Evolutionary conservation across 2,797 vertebrate species (phyloP).

Genomic region (Bovichtus diacanthus): DNA sequence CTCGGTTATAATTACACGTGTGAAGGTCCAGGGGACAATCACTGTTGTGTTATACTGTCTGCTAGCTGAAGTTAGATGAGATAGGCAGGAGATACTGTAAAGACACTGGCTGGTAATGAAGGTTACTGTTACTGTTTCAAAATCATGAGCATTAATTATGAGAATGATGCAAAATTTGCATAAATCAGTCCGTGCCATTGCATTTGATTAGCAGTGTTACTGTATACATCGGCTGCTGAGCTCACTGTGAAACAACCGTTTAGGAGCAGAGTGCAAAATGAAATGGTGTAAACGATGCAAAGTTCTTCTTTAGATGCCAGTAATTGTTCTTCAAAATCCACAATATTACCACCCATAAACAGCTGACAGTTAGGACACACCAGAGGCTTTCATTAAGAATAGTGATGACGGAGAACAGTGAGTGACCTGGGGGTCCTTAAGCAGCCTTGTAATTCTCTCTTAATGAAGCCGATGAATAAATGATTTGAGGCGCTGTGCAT

Average conservation of each 20-base stretch:
- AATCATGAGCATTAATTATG: slow-evolving; percentile 47
- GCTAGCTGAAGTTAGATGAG: slow-evolving; percentile 61
- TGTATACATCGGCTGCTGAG: slow-evolving; percentile 6
- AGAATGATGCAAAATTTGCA: slow-evolving; percentile 37
- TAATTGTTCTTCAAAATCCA: slow-evolving; percentile 61
- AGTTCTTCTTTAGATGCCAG: slow-evolving; percentile 40
- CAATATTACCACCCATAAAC: slow-evolving; percentile 54
- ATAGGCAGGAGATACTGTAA: slow-evolving; percentile 52
- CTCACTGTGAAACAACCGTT: background rate
- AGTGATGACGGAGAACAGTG: slow-evolving; percentile 59
- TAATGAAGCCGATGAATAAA: slow-evolving; percentile 84
- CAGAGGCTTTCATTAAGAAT: slow-evolving; percentile 66
- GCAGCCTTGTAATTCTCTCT: slow-evolving; percentile 78
- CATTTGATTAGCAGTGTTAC: slow-evolving; percentile 33
- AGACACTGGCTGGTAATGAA: slow-evolving; percentile 55
- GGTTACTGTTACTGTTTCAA: slow-evolving; percentile 50
- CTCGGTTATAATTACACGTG: slow-evolving; percentile 83
- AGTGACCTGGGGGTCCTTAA: slow-evolving; percentile 76
- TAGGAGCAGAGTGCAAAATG: background rate
- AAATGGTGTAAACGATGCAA: slow-evolving; percentile 4
- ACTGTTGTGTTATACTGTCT: slow-evolving; percentile 72
- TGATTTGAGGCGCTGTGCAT: slow-evolving; percentile 72
- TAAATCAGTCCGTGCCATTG: slow-evolving; percentile 26
- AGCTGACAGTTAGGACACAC: slow-evolving; percentile 59
- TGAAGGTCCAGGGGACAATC: slow-evolving; percentile 80